Evolutionary conservation across 1,140 invertebrate species (phyloP).

Genomic region (Pteromalus puparum): DNA sequence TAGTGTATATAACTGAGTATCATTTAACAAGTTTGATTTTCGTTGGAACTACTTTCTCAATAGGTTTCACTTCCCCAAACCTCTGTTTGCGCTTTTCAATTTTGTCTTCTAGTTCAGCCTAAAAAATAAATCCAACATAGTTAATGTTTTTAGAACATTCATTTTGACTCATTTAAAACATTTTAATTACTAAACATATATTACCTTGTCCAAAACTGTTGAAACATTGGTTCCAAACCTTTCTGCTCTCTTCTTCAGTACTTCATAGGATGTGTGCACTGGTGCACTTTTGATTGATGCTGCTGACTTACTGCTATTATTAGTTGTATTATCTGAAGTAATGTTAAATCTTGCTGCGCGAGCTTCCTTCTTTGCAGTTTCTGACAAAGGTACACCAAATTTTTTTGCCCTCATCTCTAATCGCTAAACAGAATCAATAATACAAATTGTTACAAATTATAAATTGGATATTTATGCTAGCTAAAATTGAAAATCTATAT

Average conservation of each 20-base stretch:
- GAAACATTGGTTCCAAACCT: constrained; percentile 85
- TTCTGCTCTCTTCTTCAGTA: constrained; percentile 84
- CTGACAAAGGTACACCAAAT: constrained; percentile 81
- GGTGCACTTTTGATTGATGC: constrained; percentile 63
- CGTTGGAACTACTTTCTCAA: constrained; percentile 66
- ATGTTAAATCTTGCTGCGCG: constrained; percentile 80
- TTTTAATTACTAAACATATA: constrained; percentile 20
- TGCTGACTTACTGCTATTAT: constrained; percentile 59
- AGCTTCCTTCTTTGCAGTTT: constrained; percentile 80
- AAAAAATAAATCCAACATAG: constrained; percentile 32
- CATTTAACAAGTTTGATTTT: constrained; percentile 74
- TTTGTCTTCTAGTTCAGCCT: constrained; percentile 79
- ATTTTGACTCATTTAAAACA: not conserved
- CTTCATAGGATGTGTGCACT: constrained; percentile 76
- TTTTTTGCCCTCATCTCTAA: constrained; percentile 87
- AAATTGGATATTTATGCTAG: not conserved
- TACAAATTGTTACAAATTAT: not conserved
- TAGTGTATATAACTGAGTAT: constrained; percentile 71
- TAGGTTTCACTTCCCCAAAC: constrained; percentile 76
- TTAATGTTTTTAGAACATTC: not conserved
- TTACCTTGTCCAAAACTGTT: constrained; percentile 79
- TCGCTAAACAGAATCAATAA: constrained; percentile 68
- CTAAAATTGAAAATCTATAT: constrained; percentile 6
- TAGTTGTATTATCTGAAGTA: constrained; percentile 53
- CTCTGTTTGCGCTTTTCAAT: constrained; percentile 84